Conservation (phyloP, 2,888 invertebrate genomes). For the Eulithis testata region DNA sequence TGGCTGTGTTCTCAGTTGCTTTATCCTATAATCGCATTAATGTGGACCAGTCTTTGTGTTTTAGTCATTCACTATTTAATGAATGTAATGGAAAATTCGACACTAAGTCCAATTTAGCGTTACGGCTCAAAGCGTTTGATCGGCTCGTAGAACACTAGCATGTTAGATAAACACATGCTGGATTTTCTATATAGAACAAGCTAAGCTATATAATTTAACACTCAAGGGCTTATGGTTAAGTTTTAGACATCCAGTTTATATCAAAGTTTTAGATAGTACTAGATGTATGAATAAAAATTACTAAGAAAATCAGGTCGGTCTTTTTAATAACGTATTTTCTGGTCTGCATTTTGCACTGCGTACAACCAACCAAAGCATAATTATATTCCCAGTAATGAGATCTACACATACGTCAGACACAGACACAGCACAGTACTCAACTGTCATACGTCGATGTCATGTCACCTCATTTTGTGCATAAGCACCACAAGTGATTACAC, state of each 20-base stretch:
- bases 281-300: no score
- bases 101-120: no score
- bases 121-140: no score
- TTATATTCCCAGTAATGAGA: slow-evolving; percentile 33
- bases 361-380: slow-evolving; percentile 18
- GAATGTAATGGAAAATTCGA: no score
- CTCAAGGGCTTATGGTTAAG: no score
- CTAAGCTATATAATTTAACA: no score
- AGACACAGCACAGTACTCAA: neutral
- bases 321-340: neutral
- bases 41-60: slow-evolving; percentile 47
- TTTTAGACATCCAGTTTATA: no score
- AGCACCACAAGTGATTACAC: slow-evolving; percentile 23
- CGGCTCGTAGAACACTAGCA: no score
- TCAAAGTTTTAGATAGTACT: no score
- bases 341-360: neutral
- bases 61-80: slow-evolving; percentile 23
- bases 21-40: slow-evolving; percentile 46
- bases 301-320: neutral
- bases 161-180: no score
- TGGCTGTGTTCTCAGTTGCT: slow-evolving; percentile 23
- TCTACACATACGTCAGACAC: neutral
- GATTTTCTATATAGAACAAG: no score
- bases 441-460: neutral
- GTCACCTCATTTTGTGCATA: slow-evolving; percentile 29